These are phyloP conservation scores for Scaptomyza reducta DNA, from an alignment of 2,888 invertebrate genomes.

Conservation along the genomic window DNA sequence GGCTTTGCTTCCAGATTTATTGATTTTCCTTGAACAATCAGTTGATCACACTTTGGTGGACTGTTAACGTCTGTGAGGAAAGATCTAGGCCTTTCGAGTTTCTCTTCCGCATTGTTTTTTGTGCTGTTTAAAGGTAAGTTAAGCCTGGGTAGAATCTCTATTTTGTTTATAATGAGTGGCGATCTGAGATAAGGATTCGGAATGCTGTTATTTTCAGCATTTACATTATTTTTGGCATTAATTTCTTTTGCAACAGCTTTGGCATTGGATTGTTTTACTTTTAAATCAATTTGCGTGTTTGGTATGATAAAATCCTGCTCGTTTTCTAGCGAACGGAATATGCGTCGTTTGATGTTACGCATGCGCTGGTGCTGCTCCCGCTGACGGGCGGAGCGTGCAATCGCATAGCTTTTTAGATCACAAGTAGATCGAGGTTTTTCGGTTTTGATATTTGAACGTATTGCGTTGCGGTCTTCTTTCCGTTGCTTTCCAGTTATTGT, in stretches of 20 bases:
- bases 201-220: neutral
- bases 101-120: neutral
- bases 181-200: neutral
- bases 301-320: conserved; percentile 5
- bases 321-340: conserved; percentile 44
- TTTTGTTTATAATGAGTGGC: conserved; percentile 14
- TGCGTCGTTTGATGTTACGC: conserved; percentile 59
- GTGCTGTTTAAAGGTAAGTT: neutral
- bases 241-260: neutral
- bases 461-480: neutral
- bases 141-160: conserved; percentile 24
- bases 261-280: neutral
- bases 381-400: conserved; percentile 49
- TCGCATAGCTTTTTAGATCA: conserved; percentile 61
- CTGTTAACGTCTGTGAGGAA: neutral
- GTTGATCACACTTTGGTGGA: neutral
- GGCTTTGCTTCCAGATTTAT: neutral
- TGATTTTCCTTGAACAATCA: neutral
- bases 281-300: neutral
- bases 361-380: conserved; percentile 48
- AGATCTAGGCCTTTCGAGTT: neutral
- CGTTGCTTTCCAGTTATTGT: neutral
- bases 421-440: conserved; percentile 30
- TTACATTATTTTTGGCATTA: neutral
- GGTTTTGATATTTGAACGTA: neutral